These are phyloP conservation scores for Sceloporus undulatus DNA, from an alignment of 2,113 vertebrate species.

Conservation along the genomic window DNA sequence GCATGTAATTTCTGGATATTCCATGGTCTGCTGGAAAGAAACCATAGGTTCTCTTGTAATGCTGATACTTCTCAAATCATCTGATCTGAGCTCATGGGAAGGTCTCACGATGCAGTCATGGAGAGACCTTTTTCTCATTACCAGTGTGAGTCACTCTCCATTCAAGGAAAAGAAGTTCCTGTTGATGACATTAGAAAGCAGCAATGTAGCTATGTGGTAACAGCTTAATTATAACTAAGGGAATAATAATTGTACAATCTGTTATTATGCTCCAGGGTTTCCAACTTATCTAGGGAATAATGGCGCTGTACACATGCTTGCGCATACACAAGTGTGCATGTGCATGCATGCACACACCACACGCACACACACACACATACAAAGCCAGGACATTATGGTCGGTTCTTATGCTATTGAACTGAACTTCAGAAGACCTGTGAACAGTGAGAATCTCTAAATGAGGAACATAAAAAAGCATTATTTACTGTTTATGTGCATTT, in stretches of 20 bases:
- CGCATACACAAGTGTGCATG: too few relatives aligned
- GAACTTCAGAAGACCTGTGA: neutral
- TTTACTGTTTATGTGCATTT: fast-evolving
- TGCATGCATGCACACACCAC: too few relatives aligned
- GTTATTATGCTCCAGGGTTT: constrained; percentile 61
- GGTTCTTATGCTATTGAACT: neutral
- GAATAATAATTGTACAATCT: constrained; percentile 76
- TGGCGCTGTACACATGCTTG: constrained; percentile 45
- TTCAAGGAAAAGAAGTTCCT: constrained; percentile 68
- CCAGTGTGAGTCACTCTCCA: constrained; percentile 70
- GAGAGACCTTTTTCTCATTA: constrained; percentile 64
- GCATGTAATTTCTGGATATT: constrained; percentile 59
- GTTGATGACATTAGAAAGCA: constrained; percentile 70
- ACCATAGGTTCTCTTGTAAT: constrained; percentile 50
- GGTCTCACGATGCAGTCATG: constrained; percentile 57
- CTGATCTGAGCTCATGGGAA: constrained; percentile 18
- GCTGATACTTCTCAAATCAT: constrained; percentile 43
- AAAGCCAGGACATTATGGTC: constrained; percentile 48
- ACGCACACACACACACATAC: constrained; percentile 32
- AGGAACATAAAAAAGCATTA: constrained; percentile 34
- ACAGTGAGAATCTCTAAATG: neutral
- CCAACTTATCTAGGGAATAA: constrained; percentile 57
- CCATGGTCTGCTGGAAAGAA: constrained; percentile 62
- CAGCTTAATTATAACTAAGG: constrained; percentile 77
- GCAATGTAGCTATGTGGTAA: constrained; percentile 69